Evolutionary conservation across 1,140 invertebrate genomes (phyloP), one percentile per base, ranked within the genome.

Genomic region (Drosophila kohkoa): DNA sequence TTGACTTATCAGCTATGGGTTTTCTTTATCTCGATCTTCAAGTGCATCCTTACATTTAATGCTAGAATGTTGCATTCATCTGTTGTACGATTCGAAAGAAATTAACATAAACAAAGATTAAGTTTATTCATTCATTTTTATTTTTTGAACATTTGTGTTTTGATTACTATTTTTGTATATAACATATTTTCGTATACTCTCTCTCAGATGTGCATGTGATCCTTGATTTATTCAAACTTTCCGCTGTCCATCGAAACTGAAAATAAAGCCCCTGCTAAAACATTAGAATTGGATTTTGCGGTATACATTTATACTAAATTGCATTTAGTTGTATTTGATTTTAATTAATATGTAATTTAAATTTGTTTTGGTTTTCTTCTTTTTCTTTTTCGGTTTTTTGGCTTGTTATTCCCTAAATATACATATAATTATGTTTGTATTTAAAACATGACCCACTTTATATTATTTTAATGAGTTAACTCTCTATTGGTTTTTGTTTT

Each of bases 361-460:
- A 55, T 74, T 49, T 8, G 0, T 38, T 32, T 38, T 48, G 20
- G 20, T 25, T 25, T 25, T 20, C 16, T 20, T 20, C 16, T 16
- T 20, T 74, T 49, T 7, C 6, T 38, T 32, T 38, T 48, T 71
- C 30, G 16, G n/a, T 7, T 35, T 46, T 66, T 72, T 65, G 58
- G 66, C 72, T 45, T 70, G 32, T 57, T 35, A 62, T 57, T 76
- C 52, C 76, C 76, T 86, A 87, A 73, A 82, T 76, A 15, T 76
- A 66, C 43, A 35, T 48, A 63, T 62, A 59, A 45, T 58, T 62
- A 57, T 67, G 4, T 49, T 60, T 83, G 63, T 77, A 80, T 81
- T 83, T 88, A 81, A 83, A 88, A 89, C 54, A 28, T 68, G 58
- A 71, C 57, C 71, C 62, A 15, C 57, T 10, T 59, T 35, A 20